Evolutionary conservation across 2,888 invertebrate genomes (phyloP), one percentile per base, ranked within the genome.

Genomic region (Rhopalosiphum nymphaeae): DNA sequence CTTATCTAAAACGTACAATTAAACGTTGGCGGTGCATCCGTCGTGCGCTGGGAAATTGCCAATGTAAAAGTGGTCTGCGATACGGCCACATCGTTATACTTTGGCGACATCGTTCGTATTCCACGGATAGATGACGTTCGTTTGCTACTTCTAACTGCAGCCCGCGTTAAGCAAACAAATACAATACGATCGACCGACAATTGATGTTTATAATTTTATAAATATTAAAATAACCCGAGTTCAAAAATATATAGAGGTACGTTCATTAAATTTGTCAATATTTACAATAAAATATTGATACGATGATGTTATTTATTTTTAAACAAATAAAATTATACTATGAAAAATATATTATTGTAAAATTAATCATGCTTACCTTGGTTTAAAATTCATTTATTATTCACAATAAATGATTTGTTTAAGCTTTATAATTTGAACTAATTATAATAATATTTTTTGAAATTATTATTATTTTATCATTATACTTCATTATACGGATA

Each of bases 1-100:
- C 49, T 90, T 67, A 90, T 90, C 90, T 90, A 46, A 46, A 46
- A 90, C 13, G 26, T 56, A 78, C 67, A 90, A 90, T 90, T n/a
- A 90, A 67, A 46, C 49, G 49, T 90, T 90, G 90, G 90, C 67
- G 21, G 49, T 49, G 26, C 67, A 67, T 46, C n/a, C 46, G 44
- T 4, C 21, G 46, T 46, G 3, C 11, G 25, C 36, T 90, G 90
- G 90, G n/a, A 36, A 49, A 78, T 49, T 49, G 67, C 90, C 90
- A 90, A 90, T 46, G 36, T 67, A 13, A 25, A 78, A 78, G 78
- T 57, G 46, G 46, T 44, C 21, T 36, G 21, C 36, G 36, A 36
- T 78, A 36, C 78, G 78, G 36, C 78, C 7, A 21, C 78, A 21
- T 57, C 21, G 78, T 78, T 78, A 36, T n/a, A n/a, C n/a, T 78